Base-by-base conservation (phyloP, 2,888 invertebrate species). In the Synergus laeviventris region DNA sequence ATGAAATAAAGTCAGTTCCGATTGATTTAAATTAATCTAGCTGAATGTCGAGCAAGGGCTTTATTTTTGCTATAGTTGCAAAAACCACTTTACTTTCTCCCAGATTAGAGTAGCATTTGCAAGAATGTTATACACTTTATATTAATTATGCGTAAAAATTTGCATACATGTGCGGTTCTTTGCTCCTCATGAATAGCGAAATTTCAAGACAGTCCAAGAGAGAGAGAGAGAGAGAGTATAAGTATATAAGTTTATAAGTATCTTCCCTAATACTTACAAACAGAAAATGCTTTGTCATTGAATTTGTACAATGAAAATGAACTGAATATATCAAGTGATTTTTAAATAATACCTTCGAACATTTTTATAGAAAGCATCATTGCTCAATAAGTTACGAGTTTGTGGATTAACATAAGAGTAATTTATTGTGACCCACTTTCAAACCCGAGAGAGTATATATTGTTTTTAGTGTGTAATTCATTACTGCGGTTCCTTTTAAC, bases 61-160 rank as follows among this genome's bases (percentile, higher is more conserved):
- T 54, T 18, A 3, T 54, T 16, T 18, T 11, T 18, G n/a, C 8
- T 9, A 54, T 54, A 11, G 18, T 54, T 45, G 2, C 1, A 11
- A 18, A 18, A 18, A 18, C 18, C 18, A 18, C 11, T 54, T 18
- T 18, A 54, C 54, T 54, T 54, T 66, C 66, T 45, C 45, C 45
- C 8, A 42, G 45, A 66, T 62, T 62, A 62, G 62, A 39, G 62
- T 24, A 24, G 45, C 24, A 66, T 66, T 16, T 16, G 24, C 16
- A 24, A 66, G 21, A 45, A 45, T 31, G 45, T 66, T 66, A 1
- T 8, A 24, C n/a, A 7, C 11, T 66, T 45, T 45, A 66, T 66
- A 45, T 9, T 45, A 24, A 45, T 9, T 45, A 24, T 42, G 12
- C 66, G 45, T 21, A 54, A 66, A 66, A 66, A 66, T 66, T 66